phyloP scores from a whole-genome alignment of 2,888 invertebrate species.

The Orthosia incerta region DNA sequence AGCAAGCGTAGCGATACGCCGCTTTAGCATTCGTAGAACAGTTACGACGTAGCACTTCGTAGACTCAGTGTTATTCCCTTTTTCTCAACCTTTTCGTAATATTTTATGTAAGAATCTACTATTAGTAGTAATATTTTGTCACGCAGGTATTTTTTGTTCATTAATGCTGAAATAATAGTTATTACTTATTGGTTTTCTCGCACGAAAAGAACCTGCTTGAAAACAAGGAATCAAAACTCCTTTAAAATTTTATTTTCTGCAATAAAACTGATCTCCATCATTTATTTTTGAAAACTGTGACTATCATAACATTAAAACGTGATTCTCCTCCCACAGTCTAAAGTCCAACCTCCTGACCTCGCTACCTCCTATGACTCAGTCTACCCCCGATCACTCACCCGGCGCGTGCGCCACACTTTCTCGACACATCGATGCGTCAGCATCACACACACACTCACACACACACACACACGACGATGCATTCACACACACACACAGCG shows the following conservation, averaged over 20 bases:
- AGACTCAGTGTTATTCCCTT: neutral
- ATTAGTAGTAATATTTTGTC: too few relatives aligned
- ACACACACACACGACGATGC: conserved; percentile 66
- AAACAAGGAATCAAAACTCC: neutral
- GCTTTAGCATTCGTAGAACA: neutral
- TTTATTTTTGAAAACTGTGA: neutral
- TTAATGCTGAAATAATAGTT: too few relatives aligned
- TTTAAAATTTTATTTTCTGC: too few relatives aligned
- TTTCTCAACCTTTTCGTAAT: too few relatives aligned
- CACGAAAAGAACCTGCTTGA: neutral
- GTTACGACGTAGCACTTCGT: neutral
- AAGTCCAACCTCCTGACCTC: conserved; percentile 43
- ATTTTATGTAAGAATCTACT: too few relatives aligned
- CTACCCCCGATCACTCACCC: conserved; percentile 71
- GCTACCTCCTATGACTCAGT: conserved; percentile 64
- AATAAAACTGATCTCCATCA: too few relatives aligned
- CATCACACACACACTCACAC: conserved; percentile 63
- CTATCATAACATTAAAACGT: neutral
- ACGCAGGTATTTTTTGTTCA: too few relatives aligned
- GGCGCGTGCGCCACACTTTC: conserved; percentile 77
- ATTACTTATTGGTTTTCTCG: too few relatives aligned
- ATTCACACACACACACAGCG: conserved; percentile 62
- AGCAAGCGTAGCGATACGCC: neutral
- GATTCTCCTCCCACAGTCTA: conserved; percentile 10
- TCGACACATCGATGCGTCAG: conserved; percentile 69